Evolutionary conservation across 2,797 vertebrate genomes (phyloP).

Genomic region (Anguilla megastoma): DNA sequence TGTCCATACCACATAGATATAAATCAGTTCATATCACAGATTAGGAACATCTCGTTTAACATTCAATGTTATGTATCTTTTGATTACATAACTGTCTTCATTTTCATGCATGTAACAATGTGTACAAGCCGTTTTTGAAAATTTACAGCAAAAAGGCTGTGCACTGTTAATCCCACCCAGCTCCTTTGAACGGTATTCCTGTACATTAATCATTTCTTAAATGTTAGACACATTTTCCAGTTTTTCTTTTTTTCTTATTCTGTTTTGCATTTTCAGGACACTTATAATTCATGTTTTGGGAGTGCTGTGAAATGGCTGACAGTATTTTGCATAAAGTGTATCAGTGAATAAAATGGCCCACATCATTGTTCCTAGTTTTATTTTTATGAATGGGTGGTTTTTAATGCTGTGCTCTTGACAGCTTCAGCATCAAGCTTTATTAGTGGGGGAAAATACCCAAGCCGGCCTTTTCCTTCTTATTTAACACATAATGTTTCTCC

Average conservation of each 20-base stretch:
- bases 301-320: background rate
- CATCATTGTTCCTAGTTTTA: background rate
- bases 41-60: no score
- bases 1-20: background rate
- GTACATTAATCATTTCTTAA: background rate
- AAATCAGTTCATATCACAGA: no score
- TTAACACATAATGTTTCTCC: slow-evolving; percentile 33
- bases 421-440: background rate
- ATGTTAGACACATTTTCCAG: background rate
- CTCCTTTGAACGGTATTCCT: no score
- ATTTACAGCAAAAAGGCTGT: no score
- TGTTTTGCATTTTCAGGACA: background rate
- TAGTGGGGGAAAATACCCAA: background rate
- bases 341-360: background rate
- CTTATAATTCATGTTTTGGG: background rate
- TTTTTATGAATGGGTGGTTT: background rate
- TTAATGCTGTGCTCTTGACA: background rate
- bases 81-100: background rate
- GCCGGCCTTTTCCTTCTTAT: background rate
- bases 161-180: no score
- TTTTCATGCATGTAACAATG: no score
- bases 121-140: no score
- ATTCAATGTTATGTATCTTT: background rate
- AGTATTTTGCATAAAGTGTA: background rate
- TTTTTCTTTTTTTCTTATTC: background rate